Conservation (phyloP, 2,113 vertebrate species). For the Bufo bufo region DNA sequence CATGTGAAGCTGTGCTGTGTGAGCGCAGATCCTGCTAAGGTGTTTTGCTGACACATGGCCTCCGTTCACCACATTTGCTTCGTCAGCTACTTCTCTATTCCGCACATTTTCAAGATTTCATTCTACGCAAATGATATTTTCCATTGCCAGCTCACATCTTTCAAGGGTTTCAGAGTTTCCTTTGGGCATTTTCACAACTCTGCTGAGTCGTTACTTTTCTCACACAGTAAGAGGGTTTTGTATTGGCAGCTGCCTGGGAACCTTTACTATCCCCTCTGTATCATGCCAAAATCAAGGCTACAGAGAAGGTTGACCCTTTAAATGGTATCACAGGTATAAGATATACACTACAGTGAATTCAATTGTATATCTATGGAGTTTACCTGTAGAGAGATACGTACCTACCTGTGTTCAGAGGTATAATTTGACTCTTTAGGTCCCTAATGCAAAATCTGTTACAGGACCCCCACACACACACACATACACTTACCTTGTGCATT, state of each 20-base stretch:
- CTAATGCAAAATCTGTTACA: too few species aligned
- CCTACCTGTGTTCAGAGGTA: too few species aligned
- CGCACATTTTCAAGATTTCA: constrained; percentile 46
- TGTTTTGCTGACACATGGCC: constrained; percentile 64
- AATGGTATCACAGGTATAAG: not conserved
- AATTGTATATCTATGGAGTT: too few species aligned
- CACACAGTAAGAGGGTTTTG: constrained; percentile 58
- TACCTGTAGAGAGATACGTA: too few species aligned
- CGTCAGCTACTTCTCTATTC: constrained; percentile 62
- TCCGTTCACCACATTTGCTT: constrained; percentile 63
- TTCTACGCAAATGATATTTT: constrained; percentile 54
- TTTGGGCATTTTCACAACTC: constrained; percentile 59
- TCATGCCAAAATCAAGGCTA: constrained; percentile 2
- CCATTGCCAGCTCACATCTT: constrained; percentile 56
- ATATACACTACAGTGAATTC: too few species aligned
- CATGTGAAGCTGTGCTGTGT: not conserved
- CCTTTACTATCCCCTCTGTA: constrained; percentile 31
- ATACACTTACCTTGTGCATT: too few species aligned
- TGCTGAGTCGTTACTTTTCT: constrained; percentile 44
- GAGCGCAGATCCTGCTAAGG: constrained; percentile 53
- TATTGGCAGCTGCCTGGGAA: constrained; percentile 20
- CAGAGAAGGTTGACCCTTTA: not conserved
- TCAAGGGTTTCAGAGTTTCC: constrained; percentile 52
- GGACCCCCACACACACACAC: too few species aligned
- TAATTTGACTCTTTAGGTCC: too few species aligned